A percentile compares a stretch with the other conserved stretches of the same genome.
phyloP scores from a whole-genome alignment of 2,888 invertebrate species.

The Latheticus oryzae region DNA sequence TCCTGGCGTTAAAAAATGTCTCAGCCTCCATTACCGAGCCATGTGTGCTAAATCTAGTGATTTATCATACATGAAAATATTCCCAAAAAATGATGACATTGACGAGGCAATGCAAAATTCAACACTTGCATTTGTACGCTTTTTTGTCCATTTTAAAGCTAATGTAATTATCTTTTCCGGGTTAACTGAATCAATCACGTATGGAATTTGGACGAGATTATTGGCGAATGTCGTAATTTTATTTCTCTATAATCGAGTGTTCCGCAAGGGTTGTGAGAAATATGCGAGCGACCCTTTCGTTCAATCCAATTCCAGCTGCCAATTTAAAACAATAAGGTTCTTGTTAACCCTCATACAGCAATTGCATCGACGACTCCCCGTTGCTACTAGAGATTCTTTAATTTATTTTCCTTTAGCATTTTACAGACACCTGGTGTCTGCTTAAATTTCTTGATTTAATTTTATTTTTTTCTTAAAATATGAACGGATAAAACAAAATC shows the following conservation, averaged over 20 bases:
- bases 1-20: too few relatives aligned
- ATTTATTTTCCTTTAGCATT: conserved; percentile 43
- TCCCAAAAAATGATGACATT: too few relatives aligned
- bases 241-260: conserved; percentile 43
- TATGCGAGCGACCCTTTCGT: conserved; percentile 42
- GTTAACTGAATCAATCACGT: conserved; percentile 35
- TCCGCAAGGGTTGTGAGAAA: conserved; percentile 39
- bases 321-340: conserved; percentile 49
- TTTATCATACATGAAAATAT: too few relatives aligned
- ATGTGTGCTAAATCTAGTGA: too few relatives aligned
- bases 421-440: conserved; percentile 46
- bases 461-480: conserved; percentile 26
- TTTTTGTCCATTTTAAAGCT: background rate
- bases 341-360: conserved; percentile 46
- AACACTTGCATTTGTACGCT: conserved; percentile 1
- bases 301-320: conserved; percentile 45
- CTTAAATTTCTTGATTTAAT: conserved; percentile 30
- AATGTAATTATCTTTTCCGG: conserved; percentile 31
- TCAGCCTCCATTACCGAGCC: too few relatives aligned
- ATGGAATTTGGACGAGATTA: conserved; percentile 33
- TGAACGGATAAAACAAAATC: too few relatives aligned
- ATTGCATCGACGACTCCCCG: conserved; percentile 41
- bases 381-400: conserved; percentile 46
- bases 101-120: too few relatives aligned
- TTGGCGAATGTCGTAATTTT: conserved; percentile 36